These are phyloP conservation scores for Philaethria dido DNA, from an alignment of 2,888 invertebrate species.

Conservation along the genomic window DNA sequence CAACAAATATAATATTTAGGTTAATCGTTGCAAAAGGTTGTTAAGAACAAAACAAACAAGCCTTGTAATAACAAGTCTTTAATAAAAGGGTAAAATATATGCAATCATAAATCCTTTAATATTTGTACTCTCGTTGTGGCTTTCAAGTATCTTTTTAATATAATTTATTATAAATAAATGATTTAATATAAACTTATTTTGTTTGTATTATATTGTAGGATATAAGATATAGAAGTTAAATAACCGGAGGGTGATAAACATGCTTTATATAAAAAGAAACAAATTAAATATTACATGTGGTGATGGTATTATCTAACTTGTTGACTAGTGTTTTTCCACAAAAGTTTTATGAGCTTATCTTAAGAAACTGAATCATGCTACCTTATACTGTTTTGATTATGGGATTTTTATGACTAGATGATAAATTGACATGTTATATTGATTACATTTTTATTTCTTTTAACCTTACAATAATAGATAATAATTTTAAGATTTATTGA, in stretches of 20 bases:
- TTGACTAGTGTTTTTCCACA: background rate
- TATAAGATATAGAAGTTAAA: too few species aligned
- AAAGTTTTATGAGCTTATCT: background rate
- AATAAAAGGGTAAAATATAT: too few species aligned
- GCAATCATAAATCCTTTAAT: too few species aligned
- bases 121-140: too few species aligned
- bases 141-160: too few species aligned
- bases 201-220: background rate
- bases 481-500: too few species aligned
- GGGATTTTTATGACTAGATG: background rate
- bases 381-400: background rate
- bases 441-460: constrained; percentile 3
- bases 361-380: background rate
- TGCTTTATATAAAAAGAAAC: too few species aligned
- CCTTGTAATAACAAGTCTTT: too few species aligned
- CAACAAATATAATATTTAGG: background rate
- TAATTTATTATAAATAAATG: too few species aligned
- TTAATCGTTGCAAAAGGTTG: background rate
- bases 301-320: background rate
- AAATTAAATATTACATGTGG: background rate
- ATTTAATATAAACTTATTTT: background rate
- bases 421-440: background rate
- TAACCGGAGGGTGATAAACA: too few species aligned
- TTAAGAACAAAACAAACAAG: too few species aligned
- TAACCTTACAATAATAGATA: too few species aligned